These are phyloP conservation scores for Drosophila subsilvestris DNA, from an alignment of 2,888 invertebrate species.

Conservation along the genomic window DNA sequence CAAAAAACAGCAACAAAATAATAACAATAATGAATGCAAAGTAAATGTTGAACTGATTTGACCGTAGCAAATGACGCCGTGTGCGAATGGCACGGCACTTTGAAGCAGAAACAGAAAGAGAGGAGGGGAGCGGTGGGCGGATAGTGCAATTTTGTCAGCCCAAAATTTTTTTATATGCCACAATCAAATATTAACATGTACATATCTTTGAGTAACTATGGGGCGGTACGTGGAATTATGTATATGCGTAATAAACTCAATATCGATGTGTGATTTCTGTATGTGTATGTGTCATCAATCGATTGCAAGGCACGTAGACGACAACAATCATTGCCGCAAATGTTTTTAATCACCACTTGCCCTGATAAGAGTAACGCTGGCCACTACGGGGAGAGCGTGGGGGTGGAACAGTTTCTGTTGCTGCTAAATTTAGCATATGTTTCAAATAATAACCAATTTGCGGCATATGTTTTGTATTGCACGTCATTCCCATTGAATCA, in stretches of 20 bases:
- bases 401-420: background rate
- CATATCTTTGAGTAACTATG: constrained; percentile 26
- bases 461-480: constrained; percentile 58
- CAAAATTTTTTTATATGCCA: constrained; percentile 10
- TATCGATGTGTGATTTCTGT: background rate
- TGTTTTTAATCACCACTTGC: constrained; percentile 40
- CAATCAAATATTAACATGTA: constrained; percentile 41
- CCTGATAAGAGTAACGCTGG: constrained; percentile 32
- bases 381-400: background rate
- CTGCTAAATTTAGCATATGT: constrained; percentile 32
- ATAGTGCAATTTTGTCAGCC: constrained; percentile 36
- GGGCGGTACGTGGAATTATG: constrained; percentile 55
- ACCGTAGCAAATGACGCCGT: constrained; percentile 55
- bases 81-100: constrained; percentile 2
- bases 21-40: constrained; percentile 52
- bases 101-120: background rate
- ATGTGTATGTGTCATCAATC: constrained; percentile 45
- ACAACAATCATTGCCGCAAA: constrained; percentile 36
- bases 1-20: constrained; percentile 48
- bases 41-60: constrained; percentile 59
- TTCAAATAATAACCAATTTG: constrained; percentile 46
- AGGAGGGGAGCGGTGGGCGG: constrained; percentile 3
- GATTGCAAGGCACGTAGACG: constrained; percentile 41
- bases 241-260: constrained; percentile 12
- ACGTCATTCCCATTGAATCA: constrained; percentile 13